phyloP scores from a whole-genome alignment of 1,140 invertebrate species.

The Heliconius melpomene region DNA sequence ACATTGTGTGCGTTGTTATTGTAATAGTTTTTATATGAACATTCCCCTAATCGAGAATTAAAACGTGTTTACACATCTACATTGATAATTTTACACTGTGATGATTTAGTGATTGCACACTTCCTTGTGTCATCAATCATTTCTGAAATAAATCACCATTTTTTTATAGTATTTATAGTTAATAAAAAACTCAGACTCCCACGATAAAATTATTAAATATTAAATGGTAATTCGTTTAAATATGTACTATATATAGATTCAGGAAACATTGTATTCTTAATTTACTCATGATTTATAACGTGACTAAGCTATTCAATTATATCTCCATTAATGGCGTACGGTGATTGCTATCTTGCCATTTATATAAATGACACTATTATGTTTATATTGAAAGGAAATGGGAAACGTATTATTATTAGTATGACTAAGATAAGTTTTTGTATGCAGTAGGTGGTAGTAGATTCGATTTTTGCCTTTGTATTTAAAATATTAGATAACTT shows the following conservation, averaged over 20 bases:
- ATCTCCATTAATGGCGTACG: not conserved
- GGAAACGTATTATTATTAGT: not conserved
- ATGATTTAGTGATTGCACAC: too few species aligned
- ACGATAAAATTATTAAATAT: not conserved
- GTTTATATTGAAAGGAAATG: not conserved
- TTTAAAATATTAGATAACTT: too few species aligned
- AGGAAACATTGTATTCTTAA: conserved; percentile 1
- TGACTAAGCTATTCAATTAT: conserved; percentile 16
- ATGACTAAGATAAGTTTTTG: too few species aligned
- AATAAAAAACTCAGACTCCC: too few species aligned
- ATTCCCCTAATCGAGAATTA: too few species aligned
- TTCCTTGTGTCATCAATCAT: not conserved
- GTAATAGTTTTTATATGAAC: too few species aligned
- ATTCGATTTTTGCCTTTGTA: not conserved
- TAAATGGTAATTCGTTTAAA: not conserved
- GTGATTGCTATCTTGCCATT: conserved; percentile 22
- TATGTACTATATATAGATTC: not conserved
- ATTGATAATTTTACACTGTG: too few species aligned
- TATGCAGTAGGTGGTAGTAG: not conserved
- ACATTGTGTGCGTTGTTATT: too few species aligned
- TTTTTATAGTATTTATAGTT: not conserved
- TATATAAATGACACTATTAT: not conserved
- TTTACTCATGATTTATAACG: conserved; percentile 13
- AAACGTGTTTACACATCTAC: too few species aligned
- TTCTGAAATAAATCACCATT: not conserved